Base-by-base conservation (phyloP, 2,888 invertebrate species). In the Amiota communis region DNA sequence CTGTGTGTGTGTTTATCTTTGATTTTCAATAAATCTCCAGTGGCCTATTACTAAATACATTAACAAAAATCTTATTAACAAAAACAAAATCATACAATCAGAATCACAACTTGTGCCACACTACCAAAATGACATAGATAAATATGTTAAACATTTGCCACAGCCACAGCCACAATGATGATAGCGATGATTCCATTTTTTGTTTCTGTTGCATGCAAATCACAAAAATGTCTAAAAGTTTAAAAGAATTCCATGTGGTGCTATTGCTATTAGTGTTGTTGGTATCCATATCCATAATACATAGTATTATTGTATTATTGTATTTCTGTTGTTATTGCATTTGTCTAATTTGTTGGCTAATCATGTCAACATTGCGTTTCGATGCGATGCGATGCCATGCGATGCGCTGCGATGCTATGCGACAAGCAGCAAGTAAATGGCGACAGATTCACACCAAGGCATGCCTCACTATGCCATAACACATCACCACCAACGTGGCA, bases 311-410 rank as follows among this genome's bases (percentile, higher is more conserved):
- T n/a, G 23, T 23, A 23, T 23, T 23, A 6, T 36, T 36, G 15
- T 85, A 85, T 84, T 84, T 83, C 83, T 83, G 81, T 72, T 74
- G 76, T 73, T 36, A 53, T 68, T 36, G 36, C 36, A 36, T 68
- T 72, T 79, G 72, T 81, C 85, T 83, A 85, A 85, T 83, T 83
- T 83, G 83, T 83, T 82, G 82, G 84, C 85, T 85, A 85, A 85
- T 84, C 84, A 85, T 80, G 74, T 61, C 51, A 57, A 36, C 61
- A 82, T 36, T 36, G 36, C 36, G 36, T 36, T 36, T 2, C 36
- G 36, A 4, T 36, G 2, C 36, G 36, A 6, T 36, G 36, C 36
- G 36, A 36, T 36, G 36, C 36, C 4, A 36, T 36, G 36, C 36
- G 6, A 36, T 36, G 36, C 36, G 4, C 2, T 36, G 36, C 36